phyloP scores from a whole-genome alignment of 2,797 vertebrate genomes.

The Toxotes lorentzi region DNA sequence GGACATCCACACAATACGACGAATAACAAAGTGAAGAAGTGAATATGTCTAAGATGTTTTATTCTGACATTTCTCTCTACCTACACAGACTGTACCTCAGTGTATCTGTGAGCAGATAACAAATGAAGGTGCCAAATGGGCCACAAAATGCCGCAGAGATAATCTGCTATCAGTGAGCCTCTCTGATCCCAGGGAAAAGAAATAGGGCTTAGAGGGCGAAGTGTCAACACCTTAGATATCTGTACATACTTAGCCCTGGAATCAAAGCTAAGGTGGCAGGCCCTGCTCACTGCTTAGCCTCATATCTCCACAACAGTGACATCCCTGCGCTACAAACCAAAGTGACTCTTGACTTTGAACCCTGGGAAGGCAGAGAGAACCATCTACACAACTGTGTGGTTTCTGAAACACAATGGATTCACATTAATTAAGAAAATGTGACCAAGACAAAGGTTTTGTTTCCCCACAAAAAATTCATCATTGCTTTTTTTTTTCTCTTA shows the following conservation, averaged over 20 bases:
- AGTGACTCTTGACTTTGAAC: slow-evolving; percentile 74
- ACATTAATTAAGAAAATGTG: not conserved
- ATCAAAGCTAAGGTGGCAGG: slow-evolving; percentile 80
- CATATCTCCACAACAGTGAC: slow-evolving; percentile 76
- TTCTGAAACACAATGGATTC: slow-evolving; percentile 18
- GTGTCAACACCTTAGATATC: slow-evolving; percentile 84
- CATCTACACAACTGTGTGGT: slow-evolving; percentile 23
- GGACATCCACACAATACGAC: slow-evolving; percentile 47
- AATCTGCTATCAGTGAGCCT: slow-evolving; percentile 83
- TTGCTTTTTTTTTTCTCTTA: slow-evolving; percentile 6
- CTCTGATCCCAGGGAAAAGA: slow-evolving; percentile 80
- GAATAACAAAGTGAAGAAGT: slow-evolving; percentile 62
- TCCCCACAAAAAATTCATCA: slow-evolving; percentile 11
- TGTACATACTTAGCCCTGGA: slow-evolving; percentile 81
- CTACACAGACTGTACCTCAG: slow-evolving; percentile 72
- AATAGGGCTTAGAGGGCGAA: slow-evolving; percentile 79
- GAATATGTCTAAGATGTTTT: slow-evolving; percentile 70
- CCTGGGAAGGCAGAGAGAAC: slow-evolving; percentile 42
- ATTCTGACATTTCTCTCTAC: slow-evolving; percentile 76
- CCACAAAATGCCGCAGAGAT: slow-evolving; percentile 81
- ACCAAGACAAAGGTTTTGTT: slow-evolving; percentile 2
- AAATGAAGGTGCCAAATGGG: slow-evolving; percentile 83
- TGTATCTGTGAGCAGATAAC: slow-evolving; percentile 80
- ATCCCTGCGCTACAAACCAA: slow-evolving; percentile 63
- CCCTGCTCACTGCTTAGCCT: slow-evolving; percentile 73